Percentiles rank a stretch among this genome's conserved stretches.
These are phyloP conservation scores for Brachyopa scutellaris DNA, from an alignment of 2,888 invertebrate species.

Conservation along the genomic window DNA sequence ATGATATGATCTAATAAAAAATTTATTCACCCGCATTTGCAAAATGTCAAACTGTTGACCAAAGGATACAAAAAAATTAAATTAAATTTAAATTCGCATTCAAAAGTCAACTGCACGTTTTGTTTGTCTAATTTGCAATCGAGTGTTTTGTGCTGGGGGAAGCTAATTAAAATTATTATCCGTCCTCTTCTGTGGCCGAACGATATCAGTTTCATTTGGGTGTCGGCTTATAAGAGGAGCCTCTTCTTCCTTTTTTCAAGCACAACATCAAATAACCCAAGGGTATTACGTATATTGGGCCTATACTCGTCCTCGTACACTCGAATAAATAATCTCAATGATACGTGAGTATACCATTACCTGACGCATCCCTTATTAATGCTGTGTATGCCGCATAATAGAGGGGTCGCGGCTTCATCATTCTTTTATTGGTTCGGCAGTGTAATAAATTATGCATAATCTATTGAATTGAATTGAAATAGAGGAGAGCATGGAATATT, in stretches of 20 bases:
- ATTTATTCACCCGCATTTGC: not conserved
- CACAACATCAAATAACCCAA: constrained; percentile 22
- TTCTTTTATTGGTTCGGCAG: constrained; percentile 53
- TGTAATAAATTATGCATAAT: constrained; percentile 60
- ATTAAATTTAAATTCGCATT: constrained; percentile 14
- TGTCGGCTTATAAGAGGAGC: not conserved
- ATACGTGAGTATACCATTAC: constrained; percentile 22
- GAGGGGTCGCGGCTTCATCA: constrained; percentile 5
- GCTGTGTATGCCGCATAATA: not conserved
- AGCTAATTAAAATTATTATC: constrained; percentile 41
- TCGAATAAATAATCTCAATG: constrained; percentile 21
- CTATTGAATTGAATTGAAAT: constrained; percentile 57
- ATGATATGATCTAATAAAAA: no score
- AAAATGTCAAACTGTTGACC: no score
- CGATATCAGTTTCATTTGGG: constrained; percentile 1
- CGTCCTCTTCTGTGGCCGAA: constrained; percentile 11
- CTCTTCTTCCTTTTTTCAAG: not conserved
- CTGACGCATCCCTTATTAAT: constrained; percentile 29
- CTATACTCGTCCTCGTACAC: no score
- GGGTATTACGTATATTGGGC: no score
- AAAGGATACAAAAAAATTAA: not conserved
- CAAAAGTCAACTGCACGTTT: not conserved
- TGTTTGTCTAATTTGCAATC: constrained; percentile 14
- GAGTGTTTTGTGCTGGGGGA: constrained; percentile 13
- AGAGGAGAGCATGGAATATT: constrained; percentile 32